phyloP scores from a whole-genome alignment of 2,113 vertebrate species.

The Eretmochelys imbricata region DNA sequence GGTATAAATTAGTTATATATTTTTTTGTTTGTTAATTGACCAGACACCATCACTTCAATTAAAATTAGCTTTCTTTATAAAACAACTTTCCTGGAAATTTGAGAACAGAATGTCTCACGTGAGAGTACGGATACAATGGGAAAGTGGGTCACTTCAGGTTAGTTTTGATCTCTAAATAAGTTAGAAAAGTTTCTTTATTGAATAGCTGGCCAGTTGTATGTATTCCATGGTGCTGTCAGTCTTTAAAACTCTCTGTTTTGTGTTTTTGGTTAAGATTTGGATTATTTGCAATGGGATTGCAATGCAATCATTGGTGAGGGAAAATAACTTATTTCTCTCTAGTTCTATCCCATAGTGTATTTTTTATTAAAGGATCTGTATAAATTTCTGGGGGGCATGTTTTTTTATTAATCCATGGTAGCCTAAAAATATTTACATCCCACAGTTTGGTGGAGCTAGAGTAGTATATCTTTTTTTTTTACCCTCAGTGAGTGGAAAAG shows the following conservation, averaged over 20 bases:
- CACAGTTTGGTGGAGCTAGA: neutral
- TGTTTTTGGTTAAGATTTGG: neutral
- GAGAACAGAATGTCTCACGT: neutral
- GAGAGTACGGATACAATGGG: neutral
- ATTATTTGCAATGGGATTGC: neutral
- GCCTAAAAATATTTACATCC: neutral
- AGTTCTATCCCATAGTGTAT: neutral
- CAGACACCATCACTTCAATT: neutral
- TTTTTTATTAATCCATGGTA: neutral
- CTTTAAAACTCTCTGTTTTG: neutral
- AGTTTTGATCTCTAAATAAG: neutral
- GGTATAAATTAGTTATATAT: neutral
- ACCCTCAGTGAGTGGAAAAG: neutral
- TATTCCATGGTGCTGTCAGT: neutral
- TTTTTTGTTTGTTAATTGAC: neutral
- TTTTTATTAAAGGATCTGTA: neutral
- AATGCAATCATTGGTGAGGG: neutral
- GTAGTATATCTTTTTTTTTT: neutral
- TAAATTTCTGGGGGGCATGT: neutral
- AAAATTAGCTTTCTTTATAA: neutral
- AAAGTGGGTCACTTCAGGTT: neutral
- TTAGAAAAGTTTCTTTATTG: neutral
- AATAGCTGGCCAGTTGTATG: neutral
- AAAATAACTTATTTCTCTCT: neutral
- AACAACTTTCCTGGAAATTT: neutral